phyloP scores from a whole-genome alignment of 2,113 vertebrate genomes.

The Propithecus coquereli region DNA sequence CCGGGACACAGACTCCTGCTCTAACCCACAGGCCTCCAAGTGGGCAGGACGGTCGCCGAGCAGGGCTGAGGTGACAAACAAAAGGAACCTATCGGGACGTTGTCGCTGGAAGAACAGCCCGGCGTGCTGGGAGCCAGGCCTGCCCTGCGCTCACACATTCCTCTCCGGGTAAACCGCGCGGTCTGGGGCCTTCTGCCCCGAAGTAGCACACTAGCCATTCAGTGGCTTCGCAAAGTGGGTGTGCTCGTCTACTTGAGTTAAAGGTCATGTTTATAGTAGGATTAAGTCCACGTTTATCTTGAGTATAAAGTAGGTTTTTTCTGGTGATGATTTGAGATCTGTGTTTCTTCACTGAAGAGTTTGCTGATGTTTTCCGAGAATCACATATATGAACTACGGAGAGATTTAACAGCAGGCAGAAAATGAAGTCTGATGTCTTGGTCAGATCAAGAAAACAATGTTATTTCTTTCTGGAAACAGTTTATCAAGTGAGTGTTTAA shows the following conservation, averaged over 20 bases:
- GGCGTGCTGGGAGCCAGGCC: fast-evolving
- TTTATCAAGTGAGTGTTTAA: too few species aligned
- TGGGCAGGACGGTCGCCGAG: fast-evolving
- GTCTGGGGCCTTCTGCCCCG: fast-evolving
- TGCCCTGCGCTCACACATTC: fast-evolving
- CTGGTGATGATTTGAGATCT: too few species aligned
- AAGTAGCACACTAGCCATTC: fast-evolving
- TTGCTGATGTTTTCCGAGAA: too few species aligned
- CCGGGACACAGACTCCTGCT: too few species aligned
- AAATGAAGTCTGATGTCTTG: neutral
- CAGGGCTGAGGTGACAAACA: neutral
- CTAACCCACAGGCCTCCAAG: fast-evolving
- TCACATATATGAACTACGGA: neutral
- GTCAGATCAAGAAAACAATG: neutral
- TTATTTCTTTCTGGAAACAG: neutral
- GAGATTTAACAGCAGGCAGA: neutral
- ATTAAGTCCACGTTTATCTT: fast-evolving
- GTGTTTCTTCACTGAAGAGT: neutral
- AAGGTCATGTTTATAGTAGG: fast-evolving
- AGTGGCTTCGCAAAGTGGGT: neutral
- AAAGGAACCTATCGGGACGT: too few species aligned
- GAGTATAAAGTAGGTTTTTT: neutral
- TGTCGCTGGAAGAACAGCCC: neutral
- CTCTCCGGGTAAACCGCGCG: fast-evolving
- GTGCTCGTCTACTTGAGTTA: fast-evolving